Evolutionary conservation across 1,140 invertebrate genomes (phyloP), one percentile per base, ranked within the genome.

Genomic region (Bilobella aurantiaca): DNA sequence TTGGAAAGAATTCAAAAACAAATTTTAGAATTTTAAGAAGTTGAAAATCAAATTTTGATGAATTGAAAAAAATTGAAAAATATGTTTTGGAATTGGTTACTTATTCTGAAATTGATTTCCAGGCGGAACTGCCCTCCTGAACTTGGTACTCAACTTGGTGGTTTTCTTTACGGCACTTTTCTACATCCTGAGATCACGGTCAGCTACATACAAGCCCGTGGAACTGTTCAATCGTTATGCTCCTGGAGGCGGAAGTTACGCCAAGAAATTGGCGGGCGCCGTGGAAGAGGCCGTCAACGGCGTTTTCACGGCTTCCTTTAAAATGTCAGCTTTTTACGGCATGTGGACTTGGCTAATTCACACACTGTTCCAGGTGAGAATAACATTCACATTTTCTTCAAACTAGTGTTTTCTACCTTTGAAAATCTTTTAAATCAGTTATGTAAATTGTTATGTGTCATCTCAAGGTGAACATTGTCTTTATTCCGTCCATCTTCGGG

Each of bases 281-380:
- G 66, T 70, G 16, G 71, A 73, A 47, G 70, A 72, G 69, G 84
- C 85, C 1, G 82, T 87, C n/a, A 84, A 82, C 56, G 82, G 84
- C 37, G 91, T 99, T 1, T 93, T 98, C 75, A 85, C 89, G 49
- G 93, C 94, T 0, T 96, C 93, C 0, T 89, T 97, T 66, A 99
- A 98, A 80, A 93, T 98, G 83, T 90, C 93, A 2, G 82, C 89
- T 0, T 99, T 99, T 79, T 98, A 98, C 77, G 95, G 94, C 0
- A 79, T 98, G 63, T 99, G 95, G 85, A 98, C 96, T 0, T 98
- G 95, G 92, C 84, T 98, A 31, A 90, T 95, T 57, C 95, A 98
- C 75, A 94, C 92, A 69, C 76, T 98, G 1, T 98, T 98, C 77
- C 88, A 90, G 70, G 88, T 96, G 0, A 29, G 28, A 29, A 29